phyloP scores from a whole-genome alignment of 1,140 invertebrate genomes.

The Drosophila burlai region DNA sequence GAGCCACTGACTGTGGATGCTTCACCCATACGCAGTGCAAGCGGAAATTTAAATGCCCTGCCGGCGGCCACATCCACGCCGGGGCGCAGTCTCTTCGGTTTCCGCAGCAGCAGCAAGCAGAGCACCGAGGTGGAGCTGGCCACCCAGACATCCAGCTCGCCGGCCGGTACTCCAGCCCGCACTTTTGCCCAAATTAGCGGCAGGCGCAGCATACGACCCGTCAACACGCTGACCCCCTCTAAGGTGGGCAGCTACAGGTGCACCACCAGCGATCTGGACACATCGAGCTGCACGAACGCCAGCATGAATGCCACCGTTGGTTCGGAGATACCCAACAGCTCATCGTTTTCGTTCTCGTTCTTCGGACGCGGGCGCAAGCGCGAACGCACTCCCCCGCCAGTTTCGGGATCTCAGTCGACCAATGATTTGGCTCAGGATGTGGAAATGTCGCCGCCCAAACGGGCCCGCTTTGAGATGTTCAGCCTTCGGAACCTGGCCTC shows the following conservation, averaged over 20 bases:
- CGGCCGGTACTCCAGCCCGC: conserved; percentile 49
- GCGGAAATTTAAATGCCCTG: conserved; percentile 17
- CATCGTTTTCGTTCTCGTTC: conserved; percentile 78
- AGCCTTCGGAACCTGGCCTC: conserved; percentile 66
- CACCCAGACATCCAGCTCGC: conserved; percentile 48
- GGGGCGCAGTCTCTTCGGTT: conserved; percentile 62
- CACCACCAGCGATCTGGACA: conserved; percentile 70
- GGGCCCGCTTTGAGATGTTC: conserved; percentile 76
- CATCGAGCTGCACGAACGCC: conserved; percentile 65
- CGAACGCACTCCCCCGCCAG: conserved; percentile 68
- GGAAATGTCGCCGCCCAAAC: conserved; percentile 77
- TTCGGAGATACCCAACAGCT: conserved; percentile 77
- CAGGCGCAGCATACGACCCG: conserved; percentile 70
- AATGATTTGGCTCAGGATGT: conserved; percentile 70
- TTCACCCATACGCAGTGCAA: conserved; percentile 50
- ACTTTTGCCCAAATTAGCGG: conserved; percentile 74
- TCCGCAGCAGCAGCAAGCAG: conserved; percentile 54
- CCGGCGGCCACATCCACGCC: conserved; percentile 78
- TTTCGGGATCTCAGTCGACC: conserved; percentile 61
- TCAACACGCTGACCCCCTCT: conserved; percentile 59
- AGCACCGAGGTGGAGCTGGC: conserved; percentile 59
- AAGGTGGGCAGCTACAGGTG: conserved; percentile 69
- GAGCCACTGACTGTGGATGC: conserved; percentile 62
- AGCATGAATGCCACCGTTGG: conserved; percentile 83
- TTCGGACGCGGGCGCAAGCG: conserved; percentile 74